phyloP scores from a whole-genome alignment of 2,888 invertebrate species.

The Trisateles emortualis region DNA sequence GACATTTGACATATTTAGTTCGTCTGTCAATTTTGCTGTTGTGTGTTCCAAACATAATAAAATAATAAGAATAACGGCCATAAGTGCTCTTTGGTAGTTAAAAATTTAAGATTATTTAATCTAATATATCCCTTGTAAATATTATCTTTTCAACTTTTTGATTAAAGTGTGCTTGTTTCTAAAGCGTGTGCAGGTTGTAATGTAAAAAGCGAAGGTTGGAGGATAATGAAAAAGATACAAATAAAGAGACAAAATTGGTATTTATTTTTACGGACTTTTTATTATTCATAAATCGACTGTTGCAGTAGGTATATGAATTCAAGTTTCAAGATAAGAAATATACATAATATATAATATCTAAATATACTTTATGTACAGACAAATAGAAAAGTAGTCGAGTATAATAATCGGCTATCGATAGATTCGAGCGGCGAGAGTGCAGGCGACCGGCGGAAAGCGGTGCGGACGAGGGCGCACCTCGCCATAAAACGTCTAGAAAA shows the following conservation, averaged over 20 bases:
- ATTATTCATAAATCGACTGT: constrained; percentile 85
- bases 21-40: not conserved
- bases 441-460: constrained; percentile 85
- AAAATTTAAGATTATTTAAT: too few relatives aligned
- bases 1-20: constrained; percentile 1
- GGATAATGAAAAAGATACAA: constrained; percentile 48
- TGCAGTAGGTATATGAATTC: constrained; percentile 86
- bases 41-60: not conserved
- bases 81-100: not conserved
- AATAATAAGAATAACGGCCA: not conserved
- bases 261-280: constrained; percentile 72
- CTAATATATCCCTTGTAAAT: too few relatives aligned
- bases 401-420: constrained; percentile 86
- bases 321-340: constrained; percentile 86
- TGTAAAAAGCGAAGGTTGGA: constrained; percentile 1
- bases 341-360: constrained; percentile 87
- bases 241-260: constrained; percentile 48
- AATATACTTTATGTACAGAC: constrained; percentile 87
- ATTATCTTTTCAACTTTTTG: too few relatives aligned
- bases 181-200: not conserved
- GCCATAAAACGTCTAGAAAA: constrained; percentile 86
- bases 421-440: constrained; percentile 85
- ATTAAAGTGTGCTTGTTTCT: not conserved
- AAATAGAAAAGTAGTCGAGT: constrained; percentile 86
- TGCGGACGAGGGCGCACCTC: constrained; percentile 85